Percentiles rank a stretch among this genome's conserved stretches.
phyloP scores from a whole-genome alignment of 2,797 vertebrate genomes.

The Allochrocebus solatus region DNA sequence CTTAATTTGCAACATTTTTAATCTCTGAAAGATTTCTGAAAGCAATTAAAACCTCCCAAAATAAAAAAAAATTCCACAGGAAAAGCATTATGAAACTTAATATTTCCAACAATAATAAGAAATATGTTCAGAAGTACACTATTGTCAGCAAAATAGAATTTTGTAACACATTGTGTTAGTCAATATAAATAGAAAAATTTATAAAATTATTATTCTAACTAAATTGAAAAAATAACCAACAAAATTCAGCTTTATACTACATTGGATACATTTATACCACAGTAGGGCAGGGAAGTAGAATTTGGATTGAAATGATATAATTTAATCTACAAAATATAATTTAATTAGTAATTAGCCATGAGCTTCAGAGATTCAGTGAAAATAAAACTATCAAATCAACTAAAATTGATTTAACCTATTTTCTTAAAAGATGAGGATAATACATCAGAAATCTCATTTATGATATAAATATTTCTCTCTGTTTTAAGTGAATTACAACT shows the following conservation, averaged over 20 bases:
- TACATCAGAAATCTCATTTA: not conserved
- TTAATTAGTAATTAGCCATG: not conserved
- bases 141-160: not conserved
- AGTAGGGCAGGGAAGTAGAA: not conserved
- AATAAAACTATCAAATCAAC: not conserved
- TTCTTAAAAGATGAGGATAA: not conserved
- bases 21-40: constrained; percentile 54
- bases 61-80: not conserved
- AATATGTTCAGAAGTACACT: constrained; percentile 40
- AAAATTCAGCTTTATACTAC: not conserved
- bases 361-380: not conserved
- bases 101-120: constrained; percentile 55
- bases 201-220: not conserved
- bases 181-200: constrained; percentile 23
- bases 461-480: constrained; percentile 2
- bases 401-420: not conserved
- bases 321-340: constrained; percentile 20
- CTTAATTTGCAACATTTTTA: constrained; percentile 39
- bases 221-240: not conserved
- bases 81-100: constrained; percentile 26
- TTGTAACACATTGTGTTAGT: not conserved
- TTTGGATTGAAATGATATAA: not conserved
- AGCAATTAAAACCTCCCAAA: not conserved
- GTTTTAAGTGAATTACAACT: constrained; percentile 32
- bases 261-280: not conserved